Conservation (phyloP, 1,140 invertebrate genomes). For the Ooceraea biroi region DNA sequence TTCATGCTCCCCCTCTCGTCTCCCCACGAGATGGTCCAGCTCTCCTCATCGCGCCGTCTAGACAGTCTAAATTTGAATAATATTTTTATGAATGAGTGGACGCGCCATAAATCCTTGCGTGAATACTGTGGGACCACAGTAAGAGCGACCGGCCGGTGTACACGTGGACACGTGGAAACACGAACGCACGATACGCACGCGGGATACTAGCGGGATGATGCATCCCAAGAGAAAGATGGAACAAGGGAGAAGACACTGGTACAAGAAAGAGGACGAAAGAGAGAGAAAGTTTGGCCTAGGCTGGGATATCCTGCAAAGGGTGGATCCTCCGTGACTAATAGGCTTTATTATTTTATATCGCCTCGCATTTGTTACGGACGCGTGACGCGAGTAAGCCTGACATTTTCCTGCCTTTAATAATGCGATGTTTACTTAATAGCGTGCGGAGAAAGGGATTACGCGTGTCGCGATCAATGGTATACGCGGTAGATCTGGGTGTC, state of each 20-base stretch:
- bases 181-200: slow-evolving; percentile 51
- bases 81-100: slow-evolving; percentile 86
- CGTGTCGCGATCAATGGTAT: slow-evolving; percentile 62
- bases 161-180: slow-evolving; percentile 56
- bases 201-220: slow-evolving; percentile 46
- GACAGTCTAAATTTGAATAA: slow-evolving; percentile 86
- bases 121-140: slow-evolving; percentile 78
- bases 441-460: slow-evolving; percentile 79
- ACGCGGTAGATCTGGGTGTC: slow-evolving; percentile 1
- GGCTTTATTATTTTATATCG: slow-evolving; percentile 85
- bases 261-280: slow-evolving; percentile 8
- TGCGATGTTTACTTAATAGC: slow-evolving; percentile 81
- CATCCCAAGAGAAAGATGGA: slow-evolving; percentile 33
- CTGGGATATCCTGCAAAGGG: slow-evolving; percentile 55
- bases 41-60: slow-evolving; percentile 75
- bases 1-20: background rate
- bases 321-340: slow-evolving; percentile 81
- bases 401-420: slow-evolving; percentile 69
- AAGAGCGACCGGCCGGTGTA: slow-evolving; percentile 50
- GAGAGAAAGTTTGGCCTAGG: slow-evolving; percentile 38
- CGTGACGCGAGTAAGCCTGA: slow-evolving; percentile 63
- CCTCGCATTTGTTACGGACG: slow-evolving; percentile 81
- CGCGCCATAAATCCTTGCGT: slow-evolving; percentile 83
- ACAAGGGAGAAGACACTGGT: too few relatives aligned
- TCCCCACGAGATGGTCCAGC: slow-evolving; percentile 9